phyloP scores from a whole-genome alignment of 37 sponge, comb jelly and placozoan species.

The Diacarnus erythraeanus region DNA sequence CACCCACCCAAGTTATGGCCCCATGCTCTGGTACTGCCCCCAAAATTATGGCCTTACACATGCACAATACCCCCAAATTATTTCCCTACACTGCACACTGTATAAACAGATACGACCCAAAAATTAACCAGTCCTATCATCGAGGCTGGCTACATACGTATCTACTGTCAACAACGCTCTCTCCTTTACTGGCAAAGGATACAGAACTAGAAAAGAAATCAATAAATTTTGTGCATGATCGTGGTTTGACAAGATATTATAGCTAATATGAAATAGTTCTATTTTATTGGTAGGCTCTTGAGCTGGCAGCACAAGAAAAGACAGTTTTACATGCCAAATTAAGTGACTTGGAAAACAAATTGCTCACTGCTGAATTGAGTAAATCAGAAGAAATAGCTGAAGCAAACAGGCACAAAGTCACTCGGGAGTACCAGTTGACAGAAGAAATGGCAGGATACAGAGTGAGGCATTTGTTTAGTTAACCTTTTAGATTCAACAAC shows the following conservation, averaged over 20 bases:
- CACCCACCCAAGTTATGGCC: no score
- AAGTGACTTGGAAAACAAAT: not conserved
- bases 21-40: no score
- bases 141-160: no score
- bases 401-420: conserved; percentile 1
- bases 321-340: not conserved
- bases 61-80: no score
- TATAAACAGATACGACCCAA: no score
- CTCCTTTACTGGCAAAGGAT: no score
- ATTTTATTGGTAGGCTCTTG: not conserved
- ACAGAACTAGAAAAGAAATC: no score
- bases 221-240: no score
- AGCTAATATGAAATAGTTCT: not conserved
- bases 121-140: no score
- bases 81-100: no score
- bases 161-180: no score
- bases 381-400: not conserved
- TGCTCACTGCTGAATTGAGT: not conserved
- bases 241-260: not conserved
- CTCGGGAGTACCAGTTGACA: not conserved
- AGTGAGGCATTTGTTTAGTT: not conserved
- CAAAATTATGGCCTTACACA: no score
- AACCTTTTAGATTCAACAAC: not conserved
- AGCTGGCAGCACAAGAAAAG: not conserved
- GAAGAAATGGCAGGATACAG: conserved; percentile 15